A percentile compares a stretch with the other conserved stretches of the same genome.
Evolutionary conservation across 2,888 invertebrate genomes (phyloP).

Genomic region (Odontocerum albicorne): DNA sequence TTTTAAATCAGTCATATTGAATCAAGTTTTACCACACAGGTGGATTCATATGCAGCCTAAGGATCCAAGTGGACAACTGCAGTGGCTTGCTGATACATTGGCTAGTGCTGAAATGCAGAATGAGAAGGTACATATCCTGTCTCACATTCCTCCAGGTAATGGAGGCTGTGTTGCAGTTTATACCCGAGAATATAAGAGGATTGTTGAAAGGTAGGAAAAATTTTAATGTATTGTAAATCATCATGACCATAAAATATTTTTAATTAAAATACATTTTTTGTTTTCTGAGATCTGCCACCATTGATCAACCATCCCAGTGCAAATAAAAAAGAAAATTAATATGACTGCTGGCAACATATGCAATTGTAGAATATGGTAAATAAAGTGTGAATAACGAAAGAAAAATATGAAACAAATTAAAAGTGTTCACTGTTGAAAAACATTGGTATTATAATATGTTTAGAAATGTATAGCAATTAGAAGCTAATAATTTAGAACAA

Average conservation of each 20-base stretch:
- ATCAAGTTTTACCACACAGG: slow-evolving; percentile 45
- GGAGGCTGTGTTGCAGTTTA: slow-evolving; percentile 69
- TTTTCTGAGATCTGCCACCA: too few species aligned
- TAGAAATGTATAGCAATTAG: too few species aligned
- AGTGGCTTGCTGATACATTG: slow-evolving; percentile 82
- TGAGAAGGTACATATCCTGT: slow-evolving; percentile 80
- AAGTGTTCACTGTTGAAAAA: too few species aligned
- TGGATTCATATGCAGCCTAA: slow-evolving; percentile 72
- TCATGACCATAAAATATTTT: not conserved
- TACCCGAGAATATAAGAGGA: slow-evolving; percentile 67
- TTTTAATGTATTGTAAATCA: not conserved
- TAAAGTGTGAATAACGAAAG: too few species aligned
- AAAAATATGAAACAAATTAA: too few species aligned
- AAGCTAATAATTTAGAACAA: too few species aligned
- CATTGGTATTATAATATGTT: too few species aligned
- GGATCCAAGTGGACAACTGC: slow-evolving; percentile 73
- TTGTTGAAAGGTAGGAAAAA: slow-evolving; percentile 60
- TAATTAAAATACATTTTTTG: too few species aligned
- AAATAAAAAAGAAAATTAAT: not conserved
- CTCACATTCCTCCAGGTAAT: slow-evolving; percentile 79
- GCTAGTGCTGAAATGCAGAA: slow-evolving; percentile 69
- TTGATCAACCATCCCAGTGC: too few species aligned
- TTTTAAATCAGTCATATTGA: too few species aligned
- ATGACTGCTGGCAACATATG: not conserved
- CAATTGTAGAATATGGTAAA: too few species aligned